Evolutionary conservation across 1,140 invertebrate species (phyloP).

Genomic region (Chionoecetes opilio): DNA sequence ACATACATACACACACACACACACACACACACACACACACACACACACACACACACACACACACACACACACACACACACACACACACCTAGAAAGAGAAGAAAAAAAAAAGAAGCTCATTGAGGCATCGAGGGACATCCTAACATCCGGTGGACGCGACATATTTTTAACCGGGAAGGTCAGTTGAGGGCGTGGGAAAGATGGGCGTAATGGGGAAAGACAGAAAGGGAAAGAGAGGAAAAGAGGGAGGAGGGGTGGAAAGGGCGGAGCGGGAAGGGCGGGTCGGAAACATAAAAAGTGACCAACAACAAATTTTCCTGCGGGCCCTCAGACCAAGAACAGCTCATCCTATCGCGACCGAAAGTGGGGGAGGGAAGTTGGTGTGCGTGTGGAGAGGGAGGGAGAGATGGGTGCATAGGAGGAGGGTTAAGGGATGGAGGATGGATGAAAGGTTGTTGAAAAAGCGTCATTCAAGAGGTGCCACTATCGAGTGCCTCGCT

Average conservation of each 20-base stretch:
- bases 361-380: not conserved
- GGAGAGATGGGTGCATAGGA: not conserved
- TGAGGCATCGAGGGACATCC: not conserved
- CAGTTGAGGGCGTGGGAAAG: not conserved
- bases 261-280: not conserved
- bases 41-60: too few relatives aligned
- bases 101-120: not conserved
- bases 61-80: too few relatives aligned
- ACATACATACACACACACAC: too few relatives aligned
- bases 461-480: not conserved
- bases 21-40: too few relatives aligned
- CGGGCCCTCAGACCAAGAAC: not conserved
- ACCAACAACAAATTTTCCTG: not conserved
- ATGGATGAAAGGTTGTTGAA: not conserved
- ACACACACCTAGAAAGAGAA: not conserved
- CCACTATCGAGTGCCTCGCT: not conserved
- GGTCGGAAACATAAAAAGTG: slow-evolving; percentile 17
- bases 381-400: not conserved
- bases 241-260: not conserved
- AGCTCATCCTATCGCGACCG: not conserved
- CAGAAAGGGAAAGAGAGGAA: not conserved
- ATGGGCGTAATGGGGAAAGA: slow-evolving; percentile 6
- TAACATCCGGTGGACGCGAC: slow-evolving; percentile 15
- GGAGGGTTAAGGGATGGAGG: not conserved
- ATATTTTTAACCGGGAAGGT: not conserved